A percentile compares a stretch with the other conserved stretches of the same genome.
phyloP scores from a whole-genome alignment of 2,888 invertebrate genomes.

The Pimpla rufipes region DNA sequence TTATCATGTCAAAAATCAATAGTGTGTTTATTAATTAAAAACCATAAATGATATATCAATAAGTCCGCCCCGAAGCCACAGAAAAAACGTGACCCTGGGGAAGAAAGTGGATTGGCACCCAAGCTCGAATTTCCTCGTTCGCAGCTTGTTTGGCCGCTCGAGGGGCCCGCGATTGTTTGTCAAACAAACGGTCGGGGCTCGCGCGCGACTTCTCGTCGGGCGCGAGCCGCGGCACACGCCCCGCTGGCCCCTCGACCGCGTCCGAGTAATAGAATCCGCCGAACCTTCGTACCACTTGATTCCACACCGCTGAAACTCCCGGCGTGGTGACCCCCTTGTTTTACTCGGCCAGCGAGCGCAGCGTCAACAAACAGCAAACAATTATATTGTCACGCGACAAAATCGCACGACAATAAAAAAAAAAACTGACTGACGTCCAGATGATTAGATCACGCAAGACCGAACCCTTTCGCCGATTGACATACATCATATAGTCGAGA shows the following conservation, averaged over 20 bases:
- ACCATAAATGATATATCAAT: no score
- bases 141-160: constrained; percentile 45
- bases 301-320: neutral
- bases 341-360: constrained; percentile 52
- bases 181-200: constrained; percentile 74
- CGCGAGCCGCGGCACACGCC: constrained; percentile 75
- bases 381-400: constrained; percentile 80
- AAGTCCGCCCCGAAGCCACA: no score
- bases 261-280: constrained; percentile 47
- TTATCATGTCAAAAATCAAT: no score
- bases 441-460: constrained; percentile 74
- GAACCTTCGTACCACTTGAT: constrained; percentile 31
- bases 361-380: constrained; percentile 60
- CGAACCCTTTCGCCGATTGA: constrained; percentile 67
- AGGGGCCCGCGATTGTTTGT: constrained; percentile 74
- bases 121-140: constrained; percentile 42
- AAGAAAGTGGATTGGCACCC: constrained; percentile 6
- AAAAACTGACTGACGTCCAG: constrained; percentile 68
- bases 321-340: constrained; percentile 58
- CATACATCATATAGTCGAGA: constrained; percentile 4
- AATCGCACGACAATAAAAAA: constrained; percentile 63
- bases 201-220: constrained; percentile 59
- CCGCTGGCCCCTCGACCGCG: constrained; percentile 33
- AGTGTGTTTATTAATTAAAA: no score
- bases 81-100: neutral